Conservation (phyloP, 2,113 vertebrate genomes). For the Limnothrissa miodon region DNA sequence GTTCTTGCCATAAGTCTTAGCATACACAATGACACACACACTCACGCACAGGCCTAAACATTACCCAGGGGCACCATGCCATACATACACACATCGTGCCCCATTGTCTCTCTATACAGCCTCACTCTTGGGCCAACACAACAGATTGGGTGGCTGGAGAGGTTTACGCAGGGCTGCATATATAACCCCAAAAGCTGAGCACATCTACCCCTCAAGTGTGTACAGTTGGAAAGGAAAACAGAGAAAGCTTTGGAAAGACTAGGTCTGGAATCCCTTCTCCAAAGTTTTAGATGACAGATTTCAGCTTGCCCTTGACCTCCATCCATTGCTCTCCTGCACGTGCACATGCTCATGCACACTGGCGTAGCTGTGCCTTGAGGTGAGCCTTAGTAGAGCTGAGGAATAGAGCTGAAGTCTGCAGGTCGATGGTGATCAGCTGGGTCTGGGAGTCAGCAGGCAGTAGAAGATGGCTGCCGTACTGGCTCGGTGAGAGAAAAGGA, state of each 20-base stretch:
- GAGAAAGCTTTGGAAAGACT: background rate
- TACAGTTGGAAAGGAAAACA: background rate
- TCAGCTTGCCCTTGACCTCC: background rate
- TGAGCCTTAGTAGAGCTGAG: background rate
- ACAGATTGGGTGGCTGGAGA: background rate
- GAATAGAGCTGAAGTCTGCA: background rate
- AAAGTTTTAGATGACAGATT: background rate
- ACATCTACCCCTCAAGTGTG: no score
- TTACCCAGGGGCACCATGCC: background rate
- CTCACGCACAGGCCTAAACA: background rate
- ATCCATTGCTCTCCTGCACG: background rate
- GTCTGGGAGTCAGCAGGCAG: background rate
- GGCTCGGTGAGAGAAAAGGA: background rate
- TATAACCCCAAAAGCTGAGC: background rate
- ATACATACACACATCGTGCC: background rate
- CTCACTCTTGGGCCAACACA: background rate
- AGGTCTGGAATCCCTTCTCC: background rate
- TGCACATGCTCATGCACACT: no score
- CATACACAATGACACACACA: conserved; percentile 44
- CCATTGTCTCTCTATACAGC: background rate
- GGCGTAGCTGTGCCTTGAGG: no score
- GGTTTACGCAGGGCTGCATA: background rate
- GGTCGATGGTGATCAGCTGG: background rate
- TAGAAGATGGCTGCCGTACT: background rate
- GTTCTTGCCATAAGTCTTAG: conserved; percentile 19